Base-by-base conservation (phyloP, 2,113 vertebrate species). In the Myotis davidii region DNA sequence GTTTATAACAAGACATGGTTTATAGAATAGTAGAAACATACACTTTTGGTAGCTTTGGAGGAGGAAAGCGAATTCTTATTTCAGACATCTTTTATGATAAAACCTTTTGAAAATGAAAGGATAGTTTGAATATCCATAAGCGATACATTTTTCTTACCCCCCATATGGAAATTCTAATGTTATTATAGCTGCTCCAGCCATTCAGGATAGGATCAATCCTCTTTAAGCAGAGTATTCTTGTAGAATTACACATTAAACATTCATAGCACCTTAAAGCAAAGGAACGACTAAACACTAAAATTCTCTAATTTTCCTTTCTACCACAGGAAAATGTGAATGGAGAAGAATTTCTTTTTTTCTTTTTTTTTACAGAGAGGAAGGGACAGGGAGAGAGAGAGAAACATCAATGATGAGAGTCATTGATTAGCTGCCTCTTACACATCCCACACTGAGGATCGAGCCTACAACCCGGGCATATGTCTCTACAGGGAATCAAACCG, bases 281-380 rank as follows among this genome's bases (percentile, higher is more conserved):
- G 32, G 37, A 77, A 94, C 94, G 34, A 79, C 54, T 56, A 23
- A 81, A 96, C 64, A 70, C 6, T 69, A 61, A 59, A 54, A 64
- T 90, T 78, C 27, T 90, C 76, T 45, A 85, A 72, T 56, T 90
- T 87, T 32, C 20, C 65, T 95, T 85, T 77, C 29, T 84, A 76
- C 10, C 56, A 64, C 1, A 78, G 78, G 45, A 18, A 94, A 87
- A 69, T 29, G 5, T 69, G 9, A 54, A 37, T 29, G 12, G 48
- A 23, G 86, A 76, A 94, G 18, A 78, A 90, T 73, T 85, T 76
- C n/a, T 67, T 88, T 25, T 59, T 61, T 59, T 9, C 23, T 59
- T 59, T 61, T 61, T 61, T 61, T 61, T 61, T 61, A 61, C 23
- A 61, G 59, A 61, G 25, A 61, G 59, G 23, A 59, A 25, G 23